These are phyloP conservation scores for Bucorvus abyssinicus DNA, from an alignment of 2,797 vertebrate genomes.

Conservation along the genomic window DNA sequence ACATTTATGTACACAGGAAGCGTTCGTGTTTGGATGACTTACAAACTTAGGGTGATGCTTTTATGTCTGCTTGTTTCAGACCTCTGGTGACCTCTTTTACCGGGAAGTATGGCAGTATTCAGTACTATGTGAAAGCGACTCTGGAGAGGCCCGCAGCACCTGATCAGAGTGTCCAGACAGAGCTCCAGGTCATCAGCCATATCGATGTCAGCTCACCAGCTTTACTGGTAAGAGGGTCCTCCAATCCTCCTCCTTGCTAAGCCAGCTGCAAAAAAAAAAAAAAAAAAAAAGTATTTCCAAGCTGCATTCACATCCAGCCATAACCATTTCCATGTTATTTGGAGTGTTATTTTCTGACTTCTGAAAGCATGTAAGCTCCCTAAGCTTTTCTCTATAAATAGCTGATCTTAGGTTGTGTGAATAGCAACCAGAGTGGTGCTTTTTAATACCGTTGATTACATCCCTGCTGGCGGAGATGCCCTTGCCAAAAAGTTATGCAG, in stretches of 20 bases:
- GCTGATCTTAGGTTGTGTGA: conserved; percentile 62
- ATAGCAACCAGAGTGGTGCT: conserved; percentile 61
- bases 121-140: conserved; percentile 77
- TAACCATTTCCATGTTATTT: background rate
- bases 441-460: conserved; percentile 69
- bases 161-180: conserved; percentile 72
- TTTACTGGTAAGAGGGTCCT: conserved; percentile 75
- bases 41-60: background rate
- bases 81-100: conserved; percentile 81
- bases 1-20: background rate
- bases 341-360: conserved; percentile 52
- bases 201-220: conserved; percentile 81
- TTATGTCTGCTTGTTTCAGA: conserved; percentile 64
- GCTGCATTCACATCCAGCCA: background rate
- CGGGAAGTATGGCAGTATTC: conserved; percentile 81
- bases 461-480: conserved; percentile 63
- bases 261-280: background rate
- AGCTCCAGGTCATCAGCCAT: conserved; percentile 79
- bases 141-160: conserved; percentile 75
- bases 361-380: conserved; percentile 48
- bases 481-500: conserved; percentile 73
- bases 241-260: background rate
- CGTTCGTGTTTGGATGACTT: background rate
- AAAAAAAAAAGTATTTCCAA: background rate
- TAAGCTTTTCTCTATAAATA: conserved; percentile 67